Conservation (phyloP, 1,140 invertebrate genomes). For the Planococcus citri region DNA sequence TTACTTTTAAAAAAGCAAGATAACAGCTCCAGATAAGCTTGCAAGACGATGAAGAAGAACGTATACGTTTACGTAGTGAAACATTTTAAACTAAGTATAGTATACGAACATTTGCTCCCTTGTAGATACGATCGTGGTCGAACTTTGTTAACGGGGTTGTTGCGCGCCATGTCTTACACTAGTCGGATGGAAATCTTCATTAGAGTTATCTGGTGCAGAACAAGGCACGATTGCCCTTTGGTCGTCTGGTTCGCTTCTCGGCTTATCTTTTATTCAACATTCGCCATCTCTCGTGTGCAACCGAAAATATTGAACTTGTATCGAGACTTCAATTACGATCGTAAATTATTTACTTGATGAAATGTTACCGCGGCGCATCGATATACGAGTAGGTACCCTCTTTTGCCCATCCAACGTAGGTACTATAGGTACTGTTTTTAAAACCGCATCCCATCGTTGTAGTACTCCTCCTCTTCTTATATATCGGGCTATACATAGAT, state of each 20-base stretch:
- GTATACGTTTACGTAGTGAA: not conserved
- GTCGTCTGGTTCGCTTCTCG: conserved; percentile 6
- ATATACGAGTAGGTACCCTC: not conserved
- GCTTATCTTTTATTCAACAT: conserved; percentile 19
- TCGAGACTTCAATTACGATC: conserved; percentile 16
- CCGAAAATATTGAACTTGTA: conserved; percentile 19
- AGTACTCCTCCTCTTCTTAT: too few relatives aligned
- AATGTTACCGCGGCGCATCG: not conserved
- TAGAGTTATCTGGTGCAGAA: conserved; percentile 20
- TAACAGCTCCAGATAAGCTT: not conserved
- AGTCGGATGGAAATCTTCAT: conserved; percentile 15
- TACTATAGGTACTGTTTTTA: too few relatives aligned
- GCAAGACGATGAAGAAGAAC: not conserved
- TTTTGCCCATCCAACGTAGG: too few relatives aligned
- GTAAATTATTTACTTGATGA: conserved; percentile 20
- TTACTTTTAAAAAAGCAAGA: conserved; percentile 17
- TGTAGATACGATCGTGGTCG: conserved; percentile 7
- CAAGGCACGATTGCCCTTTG: conserved; percentile 19
- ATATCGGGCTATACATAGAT: too few relatives aligned
- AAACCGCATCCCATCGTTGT: too few relatives aligned
- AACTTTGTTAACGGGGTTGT: conserved; percentile 19
- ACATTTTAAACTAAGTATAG: not conserved
- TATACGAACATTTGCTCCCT: conserved; percentile 7
- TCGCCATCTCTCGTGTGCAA: conserved; percentile 14
- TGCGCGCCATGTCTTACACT: conserved; percentile 17